Base-by-base conservation (phyloP, 2,797 vertebrate species). In the Sternotherus odoratus region DNA sequence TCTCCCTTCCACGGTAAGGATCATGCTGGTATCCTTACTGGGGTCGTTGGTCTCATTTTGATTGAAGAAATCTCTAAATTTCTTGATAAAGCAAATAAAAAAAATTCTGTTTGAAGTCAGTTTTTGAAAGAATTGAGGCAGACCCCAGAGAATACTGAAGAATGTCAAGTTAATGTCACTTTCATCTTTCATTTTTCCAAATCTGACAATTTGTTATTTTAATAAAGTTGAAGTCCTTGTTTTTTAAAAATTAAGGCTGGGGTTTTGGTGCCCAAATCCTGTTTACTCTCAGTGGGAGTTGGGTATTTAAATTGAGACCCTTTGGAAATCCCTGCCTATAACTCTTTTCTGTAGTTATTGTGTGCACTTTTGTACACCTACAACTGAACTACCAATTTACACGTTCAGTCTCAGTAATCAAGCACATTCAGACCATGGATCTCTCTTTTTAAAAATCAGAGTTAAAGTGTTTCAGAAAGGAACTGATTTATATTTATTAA, bases 51-150 rank as follows among this genome's bases (percentile, higher is more conserved):
- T 98, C 74, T 99, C 99, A 8, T 99, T 99, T 91, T 99, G 98
- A 97, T 99, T 99, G 97, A 99, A 99, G 98, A 99, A 99, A 96
- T 99, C 98, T 21, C 98, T 98, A 97, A 99, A 99, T 99, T 99
- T 99, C 99, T 99, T 95, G 36, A 91, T 87, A 91, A 94, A 94
- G 83, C 54, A 56, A 92, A 83, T 86, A 85, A 81, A 90, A 36
- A 1, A 82, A 83, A 74, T 82, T 11, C 81, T 36, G 3, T 91
- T 85, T 77, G 48, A 85, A 77, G 60, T 56, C 60, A 23, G 39
- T 50, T 86, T 63, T 56, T 83, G 5, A 75, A 33, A 28, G 36
- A 87, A 90, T 10, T 4, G 5, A 88, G 43, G 48, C n/a, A 82
- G 82, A 93, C 66, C 39, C 19, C 24, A 82, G 83, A 56, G 87